Conservation (phyloP, 23 tunicate species). For the Ascidia mentula region DNA sequence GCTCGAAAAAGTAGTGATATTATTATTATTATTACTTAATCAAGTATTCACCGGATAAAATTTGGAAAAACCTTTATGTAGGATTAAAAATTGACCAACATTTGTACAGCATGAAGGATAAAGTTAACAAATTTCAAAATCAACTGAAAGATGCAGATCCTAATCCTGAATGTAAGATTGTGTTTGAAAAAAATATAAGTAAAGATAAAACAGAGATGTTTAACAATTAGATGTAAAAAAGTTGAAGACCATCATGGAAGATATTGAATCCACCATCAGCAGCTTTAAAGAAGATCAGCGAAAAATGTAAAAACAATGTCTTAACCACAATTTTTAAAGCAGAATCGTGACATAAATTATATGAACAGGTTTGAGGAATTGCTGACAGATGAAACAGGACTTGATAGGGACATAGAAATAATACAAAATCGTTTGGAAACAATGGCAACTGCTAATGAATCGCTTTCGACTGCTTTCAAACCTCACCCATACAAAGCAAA, state of each 20-base stretch:
- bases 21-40: too few species aligned
- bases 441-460: not conserved
- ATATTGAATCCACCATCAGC: constrained; percentile 67
- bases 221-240: not conserved
- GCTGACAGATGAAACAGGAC: constrained; percentile 47
- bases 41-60: too few species aligned
- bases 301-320: constrained; percentile 51
- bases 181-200: not conserved
- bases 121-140: constrained; percentile 40
- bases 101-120: constrained; percentile 46
- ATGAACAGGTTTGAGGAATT: constrained; percentile 54
- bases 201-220: too few species aligned
- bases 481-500: not conserved
- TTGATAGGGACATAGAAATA: constrained; percentile 58
- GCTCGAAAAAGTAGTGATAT: too few species aligned
- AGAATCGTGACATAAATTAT: too few species aligned
- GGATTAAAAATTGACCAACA: constrained; percentile 65
- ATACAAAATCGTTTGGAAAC: constrained; percentile 49
- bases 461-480: not conserved
- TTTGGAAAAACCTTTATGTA: too few species aligned
- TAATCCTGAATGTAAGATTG: constrained; percentile 67
- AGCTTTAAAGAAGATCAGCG: constrained; percentile 69
- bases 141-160: constrained; percentile 60
- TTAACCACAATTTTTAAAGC: too few species aligned
- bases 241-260: constrained; percentile 63